Percentiles rank a stretch among this genome's conserved stretches.
Evolutionary conservation across 2,113 vertebrate species (phyloP).

Genomic region (Lynx canadensis): DNA sequence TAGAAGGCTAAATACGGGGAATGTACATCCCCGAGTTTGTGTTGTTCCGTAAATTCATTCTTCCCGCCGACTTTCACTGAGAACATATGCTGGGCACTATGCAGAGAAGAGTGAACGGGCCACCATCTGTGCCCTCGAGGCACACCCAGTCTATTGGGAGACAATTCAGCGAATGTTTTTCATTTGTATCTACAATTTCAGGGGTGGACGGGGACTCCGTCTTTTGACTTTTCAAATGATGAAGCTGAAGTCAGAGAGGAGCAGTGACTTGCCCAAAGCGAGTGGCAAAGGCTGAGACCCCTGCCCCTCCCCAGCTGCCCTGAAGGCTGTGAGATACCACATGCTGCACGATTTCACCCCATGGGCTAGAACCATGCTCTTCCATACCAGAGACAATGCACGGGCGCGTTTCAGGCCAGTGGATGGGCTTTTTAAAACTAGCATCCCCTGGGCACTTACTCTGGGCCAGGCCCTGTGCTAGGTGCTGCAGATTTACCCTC

Average conservation of each 20-base stretch:
- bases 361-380: neutral
- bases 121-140: neutral
- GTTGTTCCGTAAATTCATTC: neutral
- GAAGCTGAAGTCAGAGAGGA: neutral
- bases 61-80: neutral
- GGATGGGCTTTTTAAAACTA: neutral
- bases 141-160: neutral
- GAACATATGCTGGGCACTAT: neutral
- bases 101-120: neutral
- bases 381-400: rapidly evolving
- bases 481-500: neutral
- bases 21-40: rapidly evolving
- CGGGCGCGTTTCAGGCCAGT: rapidly evolving
- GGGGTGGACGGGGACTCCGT: neutral
- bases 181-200: neutral
- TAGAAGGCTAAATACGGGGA: neutral
- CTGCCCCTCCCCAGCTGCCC: rapidly evolving
- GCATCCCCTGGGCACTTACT: neutral
- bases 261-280: neutral
- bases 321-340: rapidly evolving
- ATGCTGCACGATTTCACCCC: rapidly evolving
- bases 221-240: neutral
- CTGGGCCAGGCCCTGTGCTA: neutral
- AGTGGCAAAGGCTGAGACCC: neutral
- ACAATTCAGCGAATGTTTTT: neutral